phyloP scores from a whole-genome alignment of 2,888 invertebrate species.

The Noctua janthina region DNA sequence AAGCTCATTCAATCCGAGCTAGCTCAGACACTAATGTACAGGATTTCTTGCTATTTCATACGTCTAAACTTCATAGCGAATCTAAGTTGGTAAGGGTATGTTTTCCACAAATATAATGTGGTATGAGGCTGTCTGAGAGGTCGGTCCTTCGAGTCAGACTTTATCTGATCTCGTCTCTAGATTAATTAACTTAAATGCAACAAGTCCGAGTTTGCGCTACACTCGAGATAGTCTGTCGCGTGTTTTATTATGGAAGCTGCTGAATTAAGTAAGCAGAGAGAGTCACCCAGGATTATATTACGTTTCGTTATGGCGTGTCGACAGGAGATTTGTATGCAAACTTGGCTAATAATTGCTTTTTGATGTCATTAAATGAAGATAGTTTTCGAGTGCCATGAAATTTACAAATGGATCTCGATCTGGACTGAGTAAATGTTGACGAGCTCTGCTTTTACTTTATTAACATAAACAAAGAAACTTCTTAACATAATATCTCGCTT shows the following conservation, averaged over 20 bases:
- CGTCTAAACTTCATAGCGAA: constrained; percentile 59
- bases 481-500: not conserved
- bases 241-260: constrained; percentile 86
- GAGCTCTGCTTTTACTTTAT: constrained; percentile 1
- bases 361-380: constrained; percentile 53
- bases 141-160: constrained; percentile 78
- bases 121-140: constrained; percentile 71
- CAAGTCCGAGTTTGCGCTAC: constrained; percentile 88
- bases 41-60: constrained; percentile 45
- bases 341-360: constrained; percentile 67
- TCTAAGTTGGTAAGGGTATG: constrained; percentile 60
- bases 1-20: constrained; percentile 15
- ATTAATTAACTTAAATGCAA: constrained; percentile 90
- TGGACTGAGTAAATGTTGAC: constrained; percentile 29
- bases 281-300: constrained; percentile 73
- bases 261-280: constrained; percentile 85
- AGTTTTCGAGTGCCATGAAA: constrained; percentile 44
- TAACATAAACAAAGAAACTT: not conserved
- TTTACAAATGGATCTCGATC: constrained; percentile 33
- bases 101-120: constrained; percentile 69
- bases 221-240: constrained; percentile 85
- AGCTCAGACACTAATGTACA: constrained; percentile 30
- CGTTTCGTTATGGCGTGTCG: constrained; percentile 65
- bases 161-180: constrained; percentile 85
- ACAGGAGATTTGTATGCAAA: constrained; percentile 63